Evolutionary conservation across 2,113 vertebrate species (phyloP).

Genomic region (Hiodon tergisus): DNA sequence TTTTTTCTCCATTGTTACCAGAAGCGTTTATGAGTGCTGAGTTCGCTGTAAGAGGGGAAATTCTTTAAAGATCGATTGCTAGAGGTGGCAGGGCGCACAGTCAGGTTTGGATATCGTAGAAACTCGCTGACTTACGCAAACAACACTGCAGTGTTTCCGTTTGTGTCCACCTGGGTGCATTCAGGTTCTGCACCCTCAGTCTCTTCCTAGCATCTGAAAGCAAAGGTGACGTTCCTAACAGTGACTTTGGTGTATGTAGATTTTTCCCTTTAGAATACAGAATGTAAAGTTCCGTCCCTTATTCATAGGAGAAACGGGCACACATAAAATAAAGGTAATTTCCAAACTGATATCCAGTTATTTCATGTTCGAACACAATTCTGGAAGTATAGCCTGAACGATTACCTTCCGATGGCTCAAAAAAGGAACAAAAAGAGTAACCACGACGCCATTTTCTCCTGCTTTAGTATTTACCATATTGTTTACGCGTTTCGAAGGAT

Average conservation of each 20-base stretch:
- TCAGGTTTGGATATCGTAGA: conserved; percentile 30
- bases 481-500: no score
- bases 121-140: conserved; percentile 34
- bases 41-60: neutral
- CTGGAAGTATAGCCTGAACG: no score
- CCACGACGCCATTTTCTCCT: no score
- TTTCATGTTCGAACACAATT: no score
- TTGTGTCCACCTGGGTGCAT: neutral
- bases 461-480: no score
- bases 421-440: no score
- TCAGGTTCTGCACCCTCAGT: neutral
- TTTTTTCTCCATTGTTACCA: neutral
- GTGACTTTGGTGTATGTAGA: neutral
- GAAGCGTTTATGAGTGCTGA: neutral
- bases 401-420: no score
- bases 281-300: neutral
- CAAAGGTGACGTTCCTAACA: neutral
- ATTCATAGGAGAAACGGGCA: neutral
- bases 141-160: conserved; percentile 16
- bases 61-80: conserved; percentile 8
- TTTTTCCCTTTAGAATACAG: neutral
- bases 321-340: neutral
- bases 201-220: neutral
- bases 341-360: neutral
- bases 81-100: conserved; percentile 19